Conservation (phyloP, 2,113 vertebrate genomes). For the Ursus arctos region DNA sequence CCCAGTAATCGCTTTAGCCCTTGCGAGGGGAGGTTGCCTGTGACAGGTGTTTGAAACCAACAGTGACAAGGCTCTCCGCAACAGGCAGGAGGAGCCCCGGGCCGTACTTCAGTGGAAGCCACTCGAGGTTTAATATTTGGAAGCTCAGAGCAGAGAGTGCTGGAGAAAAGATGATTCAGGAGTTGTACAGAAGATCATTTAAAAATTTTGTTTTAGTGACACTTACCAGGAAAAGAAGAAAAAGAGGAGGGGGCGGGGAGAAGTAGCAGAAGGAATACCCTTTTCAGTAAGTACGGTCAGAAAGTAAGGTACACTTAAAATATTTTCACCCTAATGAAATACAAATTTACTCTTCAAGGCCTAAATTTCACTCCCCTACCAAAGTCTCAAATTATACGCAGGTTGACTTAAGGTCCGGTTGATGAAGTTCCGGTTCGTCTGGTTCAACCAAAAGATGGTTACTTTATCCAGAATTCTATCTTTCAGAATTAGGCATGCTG, state of each 20-base stretch:
- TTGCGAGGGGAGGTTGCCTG: neutral
- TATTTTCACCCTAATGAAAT: slow-evolving; percentile 23
- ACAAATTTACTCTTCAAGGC: neutral
- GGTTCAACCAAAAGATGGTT: neutral
- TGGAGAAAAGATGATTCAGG: neutral
- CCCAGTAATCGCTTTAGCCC: neutral
- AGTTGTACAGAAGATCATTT: neutral
- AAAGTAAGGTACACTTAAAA: slow-evolving; percentile 35
- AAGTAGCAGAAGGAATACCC: neutral
- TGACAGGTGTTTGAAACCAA: slow-evolving; percentile 47
- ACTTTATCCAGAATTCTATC: neutral
- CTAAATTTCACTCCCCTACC: neutral
- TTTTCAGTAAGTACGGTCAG: neutral
- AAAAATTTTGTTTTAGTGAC: neutral
- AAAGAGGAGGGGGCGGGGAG: neutral
- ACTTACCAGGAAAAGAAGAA: neutral
- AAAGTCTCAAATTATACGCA: slow-evolving; percentile 21
- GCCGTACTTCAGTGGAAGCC: neutral
- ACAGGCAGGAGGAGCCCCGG: neutral
- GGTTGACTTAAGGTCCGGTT: neutral
- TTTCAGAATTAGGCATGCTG: neutral
- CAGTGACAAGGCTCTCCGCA: neutral
- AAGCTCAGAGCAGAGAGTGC: neutral
- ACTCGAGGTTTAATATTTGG: neutral
- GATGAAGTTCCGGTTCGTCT: neutral